Conservation (phyloP, 2,797 vertebrate species). For the Hypotaenidia philippensis region DNA sequence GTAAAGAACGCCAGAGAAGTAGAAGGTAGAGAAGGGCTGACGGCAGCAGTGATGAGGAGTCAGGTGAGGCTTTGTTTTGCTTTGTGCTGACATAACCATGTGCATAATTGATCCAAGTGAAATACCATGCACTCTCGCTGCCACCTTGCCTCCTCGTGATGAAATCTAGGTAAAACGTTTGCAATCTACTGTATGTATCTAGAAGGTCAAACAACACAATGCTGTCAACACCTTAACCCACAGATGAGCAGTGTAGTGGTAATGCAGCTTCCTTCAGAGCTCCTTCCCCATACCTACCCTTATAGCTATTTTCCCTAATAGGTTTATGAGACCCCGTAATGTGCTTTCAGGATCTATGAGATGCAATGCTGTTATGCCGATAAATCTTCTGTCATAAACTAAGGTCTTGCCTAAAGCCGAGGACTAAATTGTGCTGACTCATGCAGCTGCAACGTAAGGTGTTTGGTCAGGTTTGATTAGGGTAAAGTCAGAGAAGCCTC, state of each 20-base stretch:
- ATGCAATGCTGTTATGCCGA: not conserved
- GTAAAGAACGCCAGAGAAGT: not conserved
- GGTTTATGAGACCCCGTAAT: not conserved
- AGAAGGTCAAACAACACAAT: not conserved
- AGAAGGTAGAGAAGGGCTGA: not conserved
- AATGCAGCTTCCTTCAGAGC: not conserved
- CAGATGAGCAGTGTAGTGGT: not conserved
- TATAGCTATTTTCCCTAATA: not conserved
- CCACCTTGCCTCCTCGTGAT: not conserved
- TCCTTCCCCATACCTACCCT: not conserved
- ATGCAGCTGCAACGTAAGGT: not conserved
- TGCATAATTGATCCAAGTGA: not conserved
- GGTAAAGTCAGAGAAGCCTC: not conserved
- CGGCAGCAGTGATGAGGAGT: not conserved
- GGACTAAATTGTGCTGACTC: not conserved
- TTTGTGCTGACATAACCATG: not conserved
- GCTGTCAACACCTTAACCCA: not conserved
- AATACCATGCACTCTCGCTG: not conserved
- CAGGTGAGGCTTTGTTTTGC: not conserved
- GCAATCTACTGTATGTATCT: not conserved
- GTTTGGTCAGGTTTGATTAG: not conserved
- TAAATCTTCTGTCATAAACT: not conserved
- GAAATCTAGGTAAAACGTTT: conserved; percentile 24
- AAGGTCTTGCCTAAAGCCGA: not conserved
- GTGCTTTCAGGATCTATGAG: not conserved